Percentiles rank a stretch among this genome's conserved stretches.
Conservation (phyloP, 2,797 vertebrate genomes). For the Pseudopleuronectes americanus region DNA sequence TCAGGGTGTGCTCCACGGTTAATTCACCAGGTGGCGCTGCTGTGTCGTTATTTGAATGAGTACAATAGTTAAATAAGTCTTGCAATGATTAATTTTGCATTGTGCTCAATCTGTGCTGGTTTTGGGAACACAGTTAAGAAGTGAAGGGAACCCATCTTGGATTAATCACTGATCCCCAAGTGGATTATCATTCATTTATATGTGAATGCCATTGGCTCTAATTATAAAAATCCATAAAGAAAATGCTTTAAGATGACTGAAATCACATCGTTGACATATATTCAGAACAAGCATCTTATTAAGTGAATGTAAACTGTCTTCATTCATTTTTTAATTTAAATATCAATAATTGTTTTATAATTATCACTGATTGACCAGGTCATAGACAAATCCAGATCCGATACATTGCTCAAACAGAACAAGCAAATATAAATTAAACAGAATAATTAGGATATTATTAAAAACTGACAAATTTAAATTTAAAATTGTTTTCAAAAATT, state of each 20-base stretch:
- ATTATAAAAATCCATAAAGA: no score
- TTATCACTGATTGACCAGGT: neutral
- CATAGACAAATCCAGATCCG: neutral
- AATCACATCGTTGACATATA: neutral
- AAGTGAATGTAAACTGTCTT: neutral
- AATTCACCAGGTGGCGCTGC: conserved; percentile 53
- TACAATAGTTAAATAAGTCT: neutral
- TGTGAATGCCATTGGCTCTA: no score
- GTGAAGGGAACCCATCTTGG: neutral
- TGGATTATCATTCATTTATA: no score
- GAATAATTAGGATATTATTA: no score
- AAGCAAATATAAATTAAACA: neutral
- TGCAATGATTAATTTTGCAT: conserved; percentile 19
- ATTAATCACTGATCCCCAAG: neutral
- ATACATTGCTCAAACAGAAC: neutral
- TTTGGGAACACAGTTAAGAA: neutral
- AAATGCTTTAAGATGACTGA: no score
- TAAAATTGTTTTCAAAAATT: no score
- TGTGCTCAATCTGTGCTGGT: conserved; percentile 2
- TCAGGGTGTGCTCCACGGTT: conserved; percentile 1
- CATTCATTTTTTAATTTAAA: no score
- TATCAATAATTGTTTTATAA: neutral
- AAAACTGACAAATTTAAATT: no score
- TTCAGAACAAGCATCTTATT: neutral
- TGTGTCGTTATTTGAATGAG: conserved; percentile 15